Evolutionary conservation across 1,140 invertebrate genomes (phyloP).

Genomic region (Gonioctena quinquepunctata): DNA sequence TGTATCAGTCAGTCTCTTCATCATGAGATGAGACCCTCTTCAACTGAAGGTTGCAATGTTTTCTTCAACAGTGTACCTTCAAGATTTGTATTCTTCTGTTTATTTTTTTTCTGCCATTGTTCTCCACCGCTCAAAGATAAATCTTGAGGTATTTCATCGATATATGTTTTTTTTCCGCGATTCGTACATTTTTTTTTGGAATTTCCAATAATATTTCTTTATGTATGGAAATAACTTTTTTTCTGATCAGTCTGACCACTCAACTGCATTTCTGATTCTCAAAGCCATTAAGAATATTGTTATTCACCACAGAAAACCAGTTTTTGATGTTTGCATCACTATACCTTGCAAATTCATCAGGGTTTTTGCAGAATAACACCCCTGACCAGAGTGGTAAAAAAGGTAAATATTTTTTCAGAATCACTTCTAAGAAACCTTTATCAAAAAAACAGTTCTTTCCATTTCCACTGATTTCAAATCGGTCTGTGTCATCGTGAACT

Average conservation of each 20-base stretch:
- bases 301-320: background rate
- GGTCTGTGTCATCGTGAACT: background rate
- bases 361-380: background rate
- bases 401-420: background rate
- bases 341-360: background rate
- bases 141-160: background rate
- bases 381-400: slow-evolving; percentile 1
- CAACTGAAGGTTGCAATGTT: too few relatives aligned
- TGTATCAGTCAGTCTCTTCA: too few relatives aligned
- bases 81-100: too few relatives aligned
- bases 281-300: background rate
- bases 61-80: too few relatives aligned
- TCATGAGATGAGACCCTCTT: too few relatives aligned
- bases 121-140: background rate
- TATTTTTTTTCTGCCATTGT: background rate
- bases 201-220: background rate
- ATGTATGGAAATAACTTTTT: background rate
- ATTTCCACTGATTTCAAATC: background rate
- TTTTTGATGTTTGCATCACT: background rate
- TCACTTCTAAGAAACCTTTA: background rate
- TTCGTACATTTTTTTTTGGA: background rate
- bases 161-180: background rate
- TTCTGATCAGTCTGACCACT: background rate
- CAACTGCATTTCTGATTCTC: background rate
- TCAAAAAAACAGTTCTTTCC: background rate